phyloP scores from a whole-genome alignment of 2,888 invertebrate species.

The Stenoptilia bipunctidactyla region DNA sequence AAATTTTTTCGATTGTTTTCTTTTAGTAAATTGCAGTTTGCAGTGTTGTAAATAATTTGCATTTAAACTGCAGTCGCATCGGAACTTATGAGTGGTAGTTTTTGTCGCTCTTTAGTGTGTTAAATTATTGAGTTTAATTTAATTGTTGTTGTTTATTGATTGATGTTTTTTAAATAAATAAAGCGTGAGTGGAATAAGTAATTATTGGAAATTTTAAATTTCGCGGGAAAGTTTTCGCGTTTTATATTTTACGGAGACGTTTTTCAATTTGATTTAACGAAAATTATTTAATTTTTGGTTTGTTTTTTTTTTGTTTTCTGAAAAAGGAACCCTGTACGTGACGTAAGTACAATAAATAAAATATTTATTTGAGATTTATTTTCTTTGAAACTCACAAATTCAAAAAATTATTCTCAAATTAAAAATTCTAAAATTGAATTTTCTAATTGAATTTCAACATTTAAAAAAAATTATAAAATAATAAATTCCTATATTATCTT shows the following conservation, averaged over 20 bases:
- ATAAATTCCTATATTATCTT: no score
- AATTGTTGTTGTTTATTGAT: slow-evolving; percentile 27
- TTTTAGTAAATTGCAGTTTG: slow-evolving; percentile 46
- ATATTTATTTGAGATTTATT: no score
- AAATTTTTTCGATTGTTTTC: slow-evolving; percentile 17
- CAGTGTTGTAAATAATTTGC: slow-evolving; percentile 64
- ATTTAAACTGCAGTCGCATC: slow-evolving; percentile 45
- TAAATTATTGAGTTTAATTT: slow-evolving; percentile 31
- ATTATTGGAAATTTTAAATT: slow-evolving; percentile 10
- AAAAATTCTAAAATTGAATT: no score
- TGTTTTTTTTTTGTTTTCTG: no score
- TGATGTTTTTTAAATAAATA: slow-evolving; percentile 16
- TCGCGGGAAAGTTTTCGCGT: neutral
- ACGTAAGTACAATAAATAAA: no score
- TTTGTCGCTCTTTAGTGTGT: slow-evolving; percentile 58
- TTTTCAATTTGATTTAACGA: neutral
- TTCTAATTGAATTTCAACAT: no score
- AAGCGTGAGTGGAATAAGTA: slow-evolving; percentile 33
- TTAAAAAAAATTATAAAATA: no score
- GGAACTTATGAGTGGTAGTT: slow-evolving; percentile 60
- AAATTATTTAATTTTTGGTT: no score
- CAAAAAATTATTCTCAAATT: no score
- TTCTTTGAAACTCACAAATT: no score
- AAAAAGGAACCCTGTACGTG: no score
- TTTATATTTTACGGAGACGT: slow-evolving; percentile 5